A percentile compares a stretch with the other conserved stretches of the same genome.
These are phyloP conservation scores for Balanococcus diminutus DNA, from an alignment of 2,888 invertebrate genomes.

Conservation along the genomic window DNA sequence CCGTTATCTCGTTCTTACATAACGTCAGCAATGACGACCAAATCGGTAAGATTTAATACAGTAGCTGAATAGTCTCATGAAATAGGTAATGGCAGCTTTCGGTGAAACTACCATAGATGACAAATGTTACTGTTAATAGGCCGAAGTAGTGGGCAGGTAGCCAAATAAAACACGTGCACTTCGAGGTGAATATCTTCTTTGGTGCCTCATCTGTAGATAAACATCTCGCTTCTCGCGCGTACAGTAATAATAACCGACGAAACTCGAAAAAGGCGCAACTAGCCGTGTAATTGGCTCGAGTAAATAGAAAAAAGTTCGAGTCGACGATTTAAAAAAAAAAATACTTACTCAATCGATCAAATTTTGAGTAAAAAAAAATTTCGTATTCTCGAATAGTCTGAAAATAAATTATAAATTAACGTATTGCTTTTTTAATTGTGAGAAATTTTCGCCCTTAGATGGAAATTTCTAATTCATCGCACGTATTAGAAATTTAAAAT, in stretches of 20 bases:
- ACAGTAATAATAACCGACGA: constrained; percentile 19
- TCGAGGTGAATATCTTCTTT: constrained; percentile 52
- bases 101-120: constrained; percentile 42
- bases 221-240: constrained; percentile 21
- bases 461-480: not conserved
- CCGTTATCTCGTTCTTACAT: not conserved
- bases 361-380: not conserved
- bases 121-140: constrained; percentile 53
- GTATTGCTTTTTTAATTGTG: not conserved
- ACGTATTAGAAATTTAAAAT: not conserved
- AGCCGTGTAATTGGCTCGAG: not conserved
- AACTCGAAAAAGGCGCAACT: constrained; percentile 32
- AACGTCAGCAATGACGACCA: not conserved
- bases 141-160: constrained; percentile 50
- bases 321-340: no score
- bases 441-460: not conserved
- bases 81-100: constrained; percentile 22
- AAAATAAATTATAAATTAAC: not conserved
- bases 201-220: constrained; percentile 33
- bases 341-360: not conserved
- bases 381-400: not conserved
- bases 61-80: constrained; percentile 6
- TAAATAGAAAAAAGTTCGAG: not conserved
- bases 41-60: not conserved
- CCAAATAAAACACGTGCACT: constrained; percentile 53